phyloP scores from a whole-genome alignment of 2,888 invertebrate genomes.

The Drosophila tanythrix region DNA sequence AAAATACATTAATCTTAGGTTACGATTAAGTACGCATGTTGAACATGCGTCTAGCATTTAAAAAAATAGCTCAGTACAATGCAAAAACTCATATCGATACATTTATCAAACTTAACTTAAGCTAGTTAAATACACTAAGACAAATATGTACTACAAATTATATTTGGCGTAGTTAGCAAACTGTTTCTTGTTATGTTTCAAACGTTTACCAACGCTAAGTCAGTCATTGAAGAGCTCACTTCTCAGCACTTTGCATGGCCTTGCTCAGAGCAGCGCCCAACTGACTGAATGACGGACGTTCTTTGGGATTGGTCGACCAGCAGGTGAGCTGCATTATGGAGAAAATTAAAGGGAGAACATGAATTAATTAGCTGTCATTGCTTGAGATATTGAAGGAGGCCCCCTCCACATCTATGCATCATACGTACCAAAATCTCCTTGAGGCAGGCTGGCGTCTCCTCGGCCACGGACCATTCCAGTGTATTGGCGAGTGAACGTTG shows the following conservation, averaged over 20 bases:
- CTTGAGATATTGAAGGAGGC: not conserved
- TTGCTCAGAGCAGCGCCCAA: conserved; percentile 84
- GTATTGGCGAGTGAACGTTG: conserved; percentile 85
- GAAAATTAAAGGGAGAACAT: conserved; percentile 15
- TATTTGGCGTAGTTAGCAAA: conserved; percentile 66
- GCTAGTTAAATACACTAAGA: conserved; percentile 27
- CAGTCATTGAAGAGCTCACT: conserved; percentile 54
- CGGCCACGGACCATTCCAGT: conserved; percentile 89
- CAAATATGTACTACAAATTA: conserved; percentile 60
- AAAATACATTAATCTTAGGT: conserved; percentile 27
- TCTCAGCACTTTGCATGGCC: conserved; percentile 83
- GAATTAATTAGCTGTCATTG: conserved; percentile 42
- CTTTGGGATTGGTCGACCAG: conserved; percentile 84
- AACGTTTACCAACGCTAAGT: conserved; percentile 58
- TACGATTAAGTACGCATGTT: conserved; percentile 58
- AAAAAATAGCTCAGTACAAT: conserved; percentile 45
- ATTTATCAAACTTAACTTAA: conserved; percentile 28
- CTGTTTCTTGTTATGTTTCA: conserved; percentile 15
- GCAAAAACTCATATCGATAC: conserved; percentile 9
- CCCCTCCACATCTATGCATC: not conserved
- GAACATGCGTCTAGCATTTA: conserved; percentile 52
- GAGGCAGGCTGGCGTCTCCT: conserved; percentile 87
- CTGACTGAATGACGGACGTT: conserved; percentile 85
- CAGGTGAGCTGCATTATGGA: conserved; percentile 76
- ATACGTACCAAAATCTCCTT: conserved; percentile 86